phyloP scores from a whole-genome alignment of 2,113 vertebrate genomes.

The Oreochromis spilurus region DNA sequence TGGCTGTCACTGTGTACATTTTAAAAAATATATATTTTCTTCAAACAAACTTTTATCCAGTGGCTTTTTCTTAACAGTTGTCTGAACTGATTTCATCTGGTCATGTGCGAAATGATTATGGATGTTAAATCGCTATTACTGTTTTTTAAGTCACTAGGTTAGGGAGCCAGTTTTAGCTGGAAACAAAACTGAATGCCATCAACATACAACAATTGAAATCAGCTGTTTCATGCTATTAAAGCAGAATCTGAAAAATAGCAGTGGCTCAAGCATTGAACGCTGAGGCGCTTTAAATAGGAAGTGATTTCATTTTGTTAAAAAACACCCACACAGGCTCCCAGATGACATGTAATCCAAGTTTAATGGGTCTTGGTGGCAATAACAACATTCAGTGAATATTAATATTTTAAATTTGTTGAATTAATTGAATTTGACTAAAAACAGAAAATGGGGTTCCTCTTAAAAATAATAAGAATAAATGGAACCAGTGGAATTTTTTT shows the following conservation, averaged over 20 bases:
- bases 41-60: neutral
- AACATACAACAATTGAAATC: neutral
- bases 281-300: neutral
- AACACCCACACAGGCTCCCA: neutral
- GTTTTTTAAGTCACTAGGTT: neutral
- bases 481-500: neutral
- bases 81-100: neutral
- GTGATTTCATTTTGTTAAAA: slow-evolving; percentile 39
- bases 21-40: neutral
- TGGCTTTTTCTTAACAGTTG: neutral
- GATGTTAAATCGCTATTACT: neutral
- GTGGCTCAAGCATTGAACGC: neutral
- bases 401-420: slow-evolving; percentile 14
- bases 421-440: neutral
- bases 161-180: neutral
- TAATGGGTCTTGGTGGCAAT: slow-evolving; percentile 49
- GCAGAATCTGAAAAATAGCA: neutral
- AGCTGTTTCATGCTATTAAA: neutral
- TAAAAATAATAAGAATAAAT: neutral
- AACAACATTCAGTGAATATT: slow-evolving; percentile 41
- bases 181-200: neutral
- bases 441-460: neutral
- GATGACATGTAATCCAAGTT: slow-evolving; percentile 54
- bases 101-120: neutral
- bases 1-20: neutral